These are phyloP conservation scores for Reticulitermes speratus DNA, from an alignment of 1,140 invertebrate genomes.

Conservation along the genomic window DNA sequence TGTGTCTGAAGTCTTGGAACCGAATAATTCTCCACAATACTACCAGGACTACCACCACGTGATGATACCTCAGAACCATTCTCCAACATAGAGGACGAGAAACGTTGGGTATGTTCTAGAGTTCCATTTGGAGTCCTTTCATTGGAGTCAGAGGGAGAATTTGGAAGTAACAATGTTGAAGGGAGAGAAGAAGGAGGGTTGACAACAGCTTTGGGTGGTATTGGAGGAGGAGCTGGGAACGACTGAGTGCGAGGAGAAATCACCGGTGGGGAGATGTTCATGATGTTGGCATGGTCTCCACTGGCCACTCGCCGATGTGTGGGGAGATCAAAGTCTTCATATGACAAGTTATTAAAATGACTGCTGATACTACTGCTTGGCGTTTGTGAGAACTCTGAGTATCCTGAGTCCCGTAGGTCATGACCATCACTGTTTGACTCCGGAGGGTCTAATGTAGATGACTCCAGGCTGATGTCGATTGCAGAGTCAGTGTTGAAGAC, in stretches of 20 bases:
- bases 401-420: slow-evolving; percentile 50
- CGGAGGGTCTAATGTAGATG: slow-evolving; percentile 34
- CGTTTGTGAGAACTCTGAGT: slow-evolving; percentile 55
- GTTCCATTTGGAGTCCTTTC: slow-evolving; percentile 47
- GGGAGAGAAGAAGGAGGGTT: slow-evolving; percentile 37
- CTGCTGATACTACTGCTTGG: slow-evolving; percentile 51
- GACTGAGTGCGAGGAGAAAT: slow-evolving; percentile 39
- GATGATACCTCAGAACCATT: slow-evolving; percentile 43
- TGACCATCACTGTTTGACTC: slow-evolving; percentile 41
- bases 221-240: slow-evolving; percentile 41
- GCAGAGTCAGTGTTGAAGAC: slow-evolving; percentile 30
- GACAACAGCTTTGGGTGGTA: slow-evolving; percentile 40
- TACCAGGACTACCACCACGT: slow-evolving; percentile 37
- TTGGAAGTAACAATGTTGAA: not conserved
- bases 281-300: slow-evolving; percentile 45
- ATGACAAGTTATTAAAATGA: slow-evolving; percentile 56
- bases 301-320: slow-evolving; percentile 39
- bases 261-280: slow-evolving; percentile 51
- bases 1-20: slow-evolving; percentile 52
- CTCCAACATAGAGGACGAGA: slow-evolving; percentile 42
- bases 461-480: slow-evolving; percentile 37
- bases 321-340: slow-evolving; percentile 55
- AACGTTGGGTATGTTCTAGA: slow-evolving; percentile 44
- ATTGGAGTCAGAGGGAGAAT: not conserved
- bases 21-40: slow-evolving; percentile 52